Conservation (phyloP, 2,113 vertebrate genomes). For the Hucho hucho region DNA sequence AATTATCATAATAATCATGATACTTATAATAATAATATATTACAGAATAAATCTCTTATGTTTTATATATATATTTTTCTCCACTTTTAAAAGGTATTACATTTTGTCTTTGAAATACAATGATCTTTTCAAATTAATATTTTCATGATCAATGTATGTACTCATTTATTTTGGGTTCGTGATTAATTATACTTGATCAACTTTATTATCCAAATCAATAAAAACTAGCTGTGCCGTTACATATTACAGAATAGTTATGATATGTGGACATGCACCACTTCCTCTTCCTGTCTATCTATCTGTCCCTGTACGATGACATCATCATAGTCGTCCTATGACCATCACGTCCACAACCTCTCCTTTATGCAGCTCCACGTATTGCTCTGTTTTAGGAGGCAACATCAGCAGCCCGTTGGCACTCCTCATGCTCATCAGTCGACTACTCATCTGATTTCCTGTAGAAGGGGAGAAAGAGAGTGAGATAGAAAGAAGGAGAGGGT, state of each 20-base stretch:
- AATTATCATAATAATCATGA: slow-evolving; percentile 64
- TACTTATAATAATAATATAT: slow-evolving; percentile 83
- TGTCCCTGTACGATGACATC: slow-evolving; percentile 49
- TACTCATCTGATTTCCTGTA: slow-evolving; percentile 97
- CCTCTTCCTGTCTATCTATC: slow-evolving; percentile 50
- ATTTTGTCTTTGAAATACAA: slow-evolving; percentile 85
- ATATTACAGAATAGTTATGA: slow-evolving; percentile 99
- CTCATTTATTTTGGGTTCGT: slow-evolving; percentile 63
- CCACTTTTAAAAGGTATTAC: slow-evolving; percentile 83
- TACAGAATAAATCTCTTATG: slow-evolving; percentile 95
- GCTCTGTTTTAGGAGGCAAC: slow-evolving; percentile 99
- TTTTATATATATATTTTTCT: slow-evolving; percentile 64
- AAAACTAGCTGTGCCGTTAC: slow-evolving; percentile 97
- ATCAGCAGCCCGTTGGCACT: slow-evolving; percentile 99
- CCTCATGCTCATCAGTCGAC: slow-evolving; percentile 98
- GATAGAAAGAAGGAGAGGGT: neutral
- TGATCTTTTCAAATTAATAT: slow-evolving; percentile 58
- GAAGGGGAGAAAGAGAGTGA: slow-evolving; percentile 3
- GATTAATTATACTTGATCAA: slow-evolving; percentile 73
- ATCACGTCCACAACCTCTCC: slow-evolving; percentile 99
- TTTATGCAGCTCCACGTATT: slow-evolving; percentile 99
- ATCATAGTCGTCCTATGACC: slow-evolving; percentile 99
- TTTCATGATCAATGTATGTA: slow-evolving; percentile 17
- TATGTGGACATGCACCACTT: slow-evolving; percentile 97
- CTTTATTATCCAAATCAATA: slow-evolving; percentile 80